These are phyloP conservation scores for Mnemiopsis leidyi DNA, from an alignment of 37 sponge, comb jelly and placozoan genomes.

Conservation along the genomic window DNA sequence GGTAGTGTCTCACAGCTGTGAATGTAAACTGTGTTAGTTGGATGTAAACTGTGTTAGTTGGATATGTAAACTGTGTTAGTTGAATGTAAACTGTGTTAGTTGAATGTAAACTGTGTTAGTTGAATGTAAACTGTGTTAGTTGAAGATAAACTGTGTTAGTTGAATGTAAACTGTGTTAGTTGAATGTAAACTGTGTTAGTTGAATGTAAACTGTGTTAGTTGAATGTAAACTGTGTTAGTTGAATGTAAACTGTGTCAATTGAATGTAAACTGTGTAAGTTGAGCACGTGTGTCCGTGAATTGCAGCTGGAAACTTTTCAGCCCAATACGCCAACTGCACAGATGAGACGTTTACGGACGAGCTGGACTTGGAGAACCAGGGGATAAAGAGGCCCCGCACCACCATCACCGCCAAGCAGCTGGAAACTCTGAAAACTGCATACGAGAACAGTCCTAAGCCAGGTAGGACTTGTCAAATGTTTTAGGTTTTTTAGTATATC, in stretches of 20 bases:
- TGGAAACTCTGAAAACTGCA: constrained; percentile 71
- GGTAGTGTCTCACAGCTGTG: not conserved
- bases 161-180: not conserved
- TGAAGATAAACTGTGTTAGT: not conserved
- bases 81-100: not conserved
- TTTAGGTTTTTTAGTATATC: too few relatives aligned
- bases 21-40: not conserved
- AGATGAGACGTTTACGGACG: constrained; percentile 6
- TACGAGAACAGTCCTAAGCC: constrained; percentile 75
- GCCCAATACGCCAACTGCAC: constrained; percentile 35
- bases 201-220: not conserved
- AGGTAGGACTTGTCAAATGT: too few relatives aligned
- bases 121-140: not conserved
- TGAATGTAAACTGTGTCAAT: not conserved
- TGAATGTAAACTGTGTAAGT: not conserved
- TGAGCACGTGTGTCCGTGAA: not conserved
- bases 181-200: not conserved
- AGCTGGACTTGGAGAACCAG: constrained; percentile 13
- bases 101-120: not conserved
- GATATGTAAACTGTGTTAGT: not conserved
- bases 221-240: not conserved
- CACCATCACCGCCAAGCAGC: constrained; percentile 74
- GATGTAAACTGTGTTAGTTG: not conserved
- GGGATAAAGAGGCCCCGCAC: constrained; percentile 69
- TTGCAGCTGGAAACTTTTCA: not conserved